Evolutionary conservation across 2,113 vertebrate genomes (phyloP), one percentile per base, ranked within the genome.

Genomic region (Acanthochromis polyacanthus): DNA sequence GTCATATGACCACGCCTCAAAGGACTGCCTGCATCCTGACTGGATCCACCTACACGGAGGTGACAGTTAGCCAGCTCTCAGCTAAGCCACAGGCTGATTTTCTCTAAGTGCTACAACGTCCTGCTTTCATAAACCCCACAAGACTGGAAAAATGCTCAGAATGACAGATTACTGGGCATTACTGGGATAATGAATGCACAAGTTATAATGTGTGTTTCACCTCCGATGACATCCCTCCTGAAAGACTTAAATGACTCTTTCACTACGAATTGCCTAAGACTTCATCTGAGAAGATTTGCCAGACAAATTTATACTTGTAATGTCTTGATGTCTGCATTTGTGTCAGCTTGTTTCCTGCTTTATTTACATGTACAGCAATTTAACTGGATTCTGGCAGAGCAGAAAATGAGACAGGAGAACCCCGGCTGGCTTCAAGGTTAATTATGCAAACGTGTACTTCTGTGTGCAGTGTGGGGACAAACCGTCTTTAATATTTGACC

Each of bases 21-120:
- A 93, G 82, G 57, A 93, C 92, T 8, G 90, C 89, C 10, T 86
- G 88, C 69, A 76, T 93, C 56, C 81, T 93, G 67, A 88, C 76
- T 2, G 89, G 88, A 28, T 89, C 87, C 55, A 75, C 77, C 25
- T 83, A 80, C 72, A 91, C 64, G 38, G 92, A 94, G 80, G 90
- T 93, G 88, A 90, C 90, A 14, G 81, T 94, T 5, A 66, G 79
- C 46, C 90, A 85, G 73, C 85, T 94, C 28, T 88, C 90, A 36
- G 81, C 80, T 4, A 81, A 81, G 64, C 68, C 88, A 6, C 87
- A 88, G 71, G 88, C 83, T 1, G 87, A 91, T 75, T 92, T 92
- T 53, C 82, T 95, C 43, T 94, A 92, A 3, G 84, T 52, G 22
- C 55, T 14, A 32, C 58, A 52, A 25, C 61, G 19, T 56, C 6